Conservation (phyloP, 1,140 invertebrate genomes). For the Anthonomus grandis region DNA sequence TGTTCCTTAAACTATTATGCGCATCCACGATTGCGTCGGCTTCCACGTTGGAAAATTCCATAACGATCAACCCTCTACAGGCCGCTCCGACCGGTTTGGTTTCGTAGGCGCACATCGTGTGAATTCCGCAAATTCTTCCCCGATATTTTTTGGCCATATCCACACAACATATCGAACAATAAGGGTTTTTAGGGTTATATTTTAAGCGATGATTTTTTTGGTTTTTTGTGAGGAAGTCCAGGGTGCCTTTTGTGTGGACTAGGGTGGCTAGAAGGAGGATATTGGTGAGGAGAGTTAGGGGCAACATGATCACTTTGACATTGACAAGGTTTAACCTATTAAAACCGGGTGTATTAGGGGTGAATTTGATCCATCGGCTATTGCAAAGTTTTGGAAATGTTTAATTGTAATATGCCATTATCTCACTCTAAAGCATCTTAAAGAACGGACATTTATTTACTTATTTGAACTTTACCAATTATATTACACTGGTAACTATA, state of each 20-base stretch:
- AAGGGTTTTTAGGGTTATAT: slow-evolving; percentile 19
- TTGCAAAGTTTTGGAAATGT: no score
- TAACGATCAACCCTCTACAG: slow-evolving; percentile 36
- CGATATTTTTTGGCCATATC: slow-evolving; percentile 20
- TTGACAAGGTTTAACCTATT: no score
- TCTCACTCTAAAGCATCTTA: no score
- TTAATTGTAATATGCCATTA: no score
- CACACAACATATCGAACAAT: slow-evolving; percentile 37
- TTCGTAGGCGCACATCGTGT: slow-evolving; percentile 38
- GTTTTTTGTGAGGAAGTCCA: slow-evolving; percentile 16
- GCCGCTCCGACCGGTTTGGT: slow-evolving; percentile 25
- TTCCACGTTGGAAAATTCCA: slow-evolving; percentile 37
- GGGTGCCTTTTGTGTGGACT: neutral
- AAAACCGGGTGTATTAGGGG: no score
- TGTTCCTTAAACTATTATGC: slow-evolving; percentile 51
- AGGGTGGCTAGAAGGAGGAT: no score
- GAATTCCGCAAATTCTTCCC: slow-evolving; percentile 35
- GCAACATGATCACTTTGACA: no score
- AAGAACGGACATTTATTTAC: no score
- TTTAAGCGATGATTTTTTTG: slow-evolving; percentile 3
- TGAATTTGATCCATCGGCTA: no score
- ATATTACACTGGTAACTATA: no score
- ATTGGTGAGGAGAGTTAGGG: neutral
- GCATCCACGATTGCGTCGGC: slow-evolving; percentile 42
- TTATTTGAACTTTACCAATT: no score